These are phyloP conservation scores for Adoxophyes honmai DNA, from an alignment of 1,140 invertebrate species.

Conservation along the genomic window DNA sequence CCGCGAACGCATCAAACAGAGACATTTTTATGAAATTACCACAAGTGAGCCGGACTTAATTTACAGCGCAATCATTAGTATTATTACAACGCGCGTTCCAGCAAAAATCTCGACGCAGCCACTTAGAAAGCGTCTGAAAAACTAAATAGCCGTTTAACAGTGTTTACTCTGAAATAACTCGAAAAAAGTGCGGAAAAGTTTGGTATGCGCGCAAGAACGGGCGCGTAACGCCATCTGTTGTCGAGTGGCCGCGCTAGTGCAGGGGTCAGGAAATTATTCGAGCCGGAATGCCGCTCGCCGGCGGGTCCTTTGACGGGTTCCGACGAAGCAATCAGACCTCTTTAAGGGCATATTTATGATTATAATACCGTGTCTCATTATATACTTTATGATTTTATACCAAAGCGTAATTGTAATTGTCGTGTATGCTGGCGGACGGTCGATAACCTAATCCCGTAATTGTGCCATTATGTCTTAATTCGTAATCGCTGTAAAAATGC, in stretches of 20 bases:
- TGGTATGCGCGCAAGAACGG: constrained; percentile 56
- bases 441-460: constrained; percentile 2
- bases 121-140: constrained; percentile 74
- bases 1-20: constrained; percentile 18
- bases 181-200: constrained; percentile 55
- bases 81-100: constrained; percentile 57
- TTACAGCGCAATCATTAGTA: constrained; percentile 59
- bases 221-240: constrained; percentile 66
- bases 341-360: constrained; percentile 74
- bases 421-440: background rate
- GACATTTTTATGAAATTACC: constrained; percentile 52
- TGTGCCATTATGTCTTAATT: constrained; percentile 5
- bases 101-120: constrained; percentile 50
- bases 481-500: background rate
- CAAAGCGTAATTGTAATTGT: constrained; percentile 34
- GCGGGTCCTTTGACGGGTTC: constrained; percentile 71
- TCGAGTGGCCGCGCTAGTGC: constrained; percentile 50
- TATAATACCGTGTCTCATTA: constrained; percentile 73
- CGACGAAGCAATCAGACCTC: constrained; percentile 74
- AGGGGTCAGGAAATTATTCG: constrained; percentile 61
- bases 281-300: constrained; percentile 53
- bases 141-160: constrained; percentile 67
- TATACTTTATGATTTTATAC: constrained; percentile 73
- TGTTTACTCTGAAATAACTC: constrained; percentile 65
- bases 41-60: constrained; percentile 50